Evolutionary conservation across 2,113 vertebrate genomes (phyloP), one percentile per base, ranked within the genome.

Genomic region (Felis chaus): DNA sequence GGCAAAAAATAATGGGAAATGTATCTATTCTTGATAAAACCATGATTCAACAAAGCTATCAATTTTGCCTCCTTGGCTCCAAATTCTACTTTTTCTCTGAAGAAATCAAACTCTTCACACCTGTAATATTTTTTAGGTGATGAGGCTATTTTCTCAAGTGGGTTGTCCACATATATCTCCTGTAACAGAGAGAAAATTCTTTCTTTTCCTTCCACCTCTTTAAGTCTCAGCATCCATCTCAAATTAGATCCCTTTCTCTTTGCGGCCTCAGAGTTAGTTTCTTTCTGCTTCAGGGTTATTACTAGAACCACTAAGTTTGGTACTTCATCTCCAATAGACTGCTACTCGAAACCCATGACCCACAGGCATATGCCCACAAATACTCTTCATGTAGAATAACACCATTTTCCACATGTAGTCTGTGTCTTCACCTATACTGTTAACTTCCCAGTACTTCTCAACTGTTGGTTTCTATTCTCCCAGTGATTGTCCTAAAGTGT

Each of bases 1-100:
- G 85, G 12, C 76, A 81, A 81, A 69, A 50, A 94, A 89, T 55
- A 39, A 81, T 36, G 66, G 41, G 76, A 82, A 50, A 73, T 39
- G 7, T 50, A 23, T 50, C 33, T 48, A 16, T 50, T 71, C 74
- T 63, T 71, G 27, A 82, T 73, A 61, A 81, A 94, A 13, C 3
- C 5, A 0, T 73, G 33, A 89, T 82, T 82, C 27, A 9, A 82
- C 14, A 53, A 65, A 89, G 27, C 33, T 66, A 50, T 53, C 73
- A 10, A 27, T 82, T 65, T 73, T 94, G 78, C 18, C 25, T 81
- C 27, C 29, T 81, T 36, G 1, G 7, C 48, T 89, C 39, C 48
- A 50, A 76, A 29, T 69, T 93, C 36, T 74, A 63, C 39, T n/a
- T 92, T 80, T 80, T 36, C 53, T 80, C 61, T 16, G 9, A 65